Conservation (phyloP, 2,113 vertebrate species). For the Oncorhynchus masou region DNA sequence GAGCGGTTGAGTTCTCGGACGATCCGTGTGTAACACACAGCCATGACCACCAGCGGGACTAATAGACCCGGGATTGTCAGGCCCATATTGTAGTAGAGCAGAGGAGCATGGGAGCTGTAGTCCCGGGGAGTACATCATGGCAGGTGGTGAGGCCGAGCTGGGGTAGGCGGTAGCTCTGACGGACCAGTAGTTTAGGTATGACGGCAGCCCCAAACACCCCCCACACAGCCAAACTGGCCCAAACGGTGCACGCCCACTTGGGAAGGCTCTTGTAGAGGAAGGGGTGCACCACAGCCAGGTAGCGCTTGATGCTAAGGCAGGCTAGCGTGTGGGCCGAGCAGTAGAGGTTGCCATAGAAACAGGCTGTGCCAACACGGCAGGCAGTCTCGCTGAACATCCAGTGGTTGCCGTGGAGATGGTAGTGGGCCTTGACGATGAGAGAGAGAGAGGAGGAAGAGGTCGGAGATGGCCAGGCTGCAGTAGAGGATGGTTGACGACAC, state of each 20-base stretch:
- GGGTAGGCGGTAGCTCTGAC: constrained; percentile 76
- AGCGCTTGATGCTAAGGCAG: constrained; percentile 82
- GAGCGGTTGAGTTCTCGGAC: constrained; percentile 73
- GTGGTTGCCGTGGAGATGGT: constrained; percentile 85
- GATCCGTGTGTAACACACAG: constrained; percentile 78
- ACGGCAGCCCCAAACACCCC: constrained; percentile 69
- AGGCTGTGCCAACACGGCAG: constrained; percentile 75
- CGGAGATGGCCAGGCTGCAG: constrained; percentile 83
- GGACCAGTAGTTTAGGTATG: constrained; percentile 77
- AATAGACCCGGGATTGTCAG: constrained; percentile 75
- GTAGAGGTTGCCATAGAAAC: constrained; percentile 93
- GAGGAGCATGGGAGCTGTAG: constrained; percentile 30
- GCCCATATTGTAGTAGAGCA: constrained; percentile 80
- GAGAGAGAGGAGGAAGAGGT: constrained; percentile 84
- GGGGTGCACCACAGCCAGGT: constrained; percentile 84
- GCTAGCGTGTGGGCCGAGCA: constrained; percentile 82
- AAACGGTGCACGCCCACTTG: constrained; percentile 62
- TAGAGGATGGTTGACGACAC: constrained; percentile 82
- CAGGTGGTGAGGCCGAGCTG: constrained; percentile 75
- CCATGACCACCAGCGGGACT: constrained; percentile 72
- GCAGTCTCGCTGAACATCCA: constrained; percentile 85
- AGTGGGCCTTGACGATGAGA: constrained; percentile 82
- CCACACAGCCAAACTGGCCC: constrained; percentile 71
- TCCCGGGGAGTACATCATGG: constrained; percentile 74
- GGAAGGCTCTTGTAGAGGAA: constrained; percentile 84